phyloP scores from a whole-genome alignment of 2,888 invertebrate genomes.

The Drosophila stalkeri region DNA sequence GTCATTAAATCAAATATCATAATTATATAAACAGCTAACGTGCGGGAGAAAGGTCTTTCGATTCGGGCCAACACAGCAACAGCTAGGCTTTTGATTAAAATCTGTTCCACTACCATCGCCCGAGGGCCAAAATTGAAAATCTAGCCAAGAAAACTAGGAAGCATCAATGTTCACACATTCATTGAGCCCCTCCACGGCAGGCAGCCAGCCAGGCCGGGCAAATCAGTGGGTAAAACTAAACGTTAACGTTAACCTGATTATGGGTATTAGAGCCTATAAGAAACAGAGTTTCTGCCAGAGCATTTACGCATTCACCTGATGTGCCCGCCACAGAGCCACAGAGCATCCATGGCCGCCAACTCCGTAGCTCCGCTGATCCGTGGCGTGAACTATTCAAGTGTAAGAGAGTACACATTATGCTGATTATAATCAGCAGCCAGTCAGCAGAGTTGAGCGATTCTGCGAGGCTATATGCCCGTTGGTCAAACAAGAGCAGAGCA shows the following conservation, averaged over 20 bases:
- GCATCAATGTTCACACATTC: slow-evolving; percentile 75
- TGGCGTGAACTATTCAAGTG: slow-evolving; percentile 82
- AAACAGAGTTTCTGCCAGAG: slow-evolving; percentile 42
- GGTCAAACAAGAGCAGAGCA: slow-evolving; percentile 41
- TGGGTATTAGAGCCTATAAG: slow-evolving; percentile 80
- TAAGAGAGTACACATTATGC: slow-evolving; percentile 81
- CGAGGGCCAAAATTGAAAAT: slow-evolving; percentile 46
- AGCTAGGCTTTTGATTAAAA: slow-evolving; percentile 68
- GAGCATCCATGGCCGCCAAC: slow-evolving; percentile 7
- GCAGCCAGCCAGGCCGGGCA: slow-evolving; percentile 45
- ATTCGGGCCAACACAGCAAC: slow-evolving; percentile 28
- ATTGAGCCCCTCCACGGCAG: slow-evolving; percentile 27
- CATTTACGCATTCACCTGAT: slow-evolving; percentile 41
- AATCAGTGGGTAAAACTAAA: slow-evolving; percentile 80
- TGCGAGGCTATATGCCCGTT: slow-evolving; percentile 37
- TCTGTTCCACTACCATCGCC: slow-evolving; percentile 47
- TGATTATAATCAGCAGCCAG: slow-evolving; percentile 75
- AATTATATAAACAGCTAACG: slow-evolving; percentile 80
- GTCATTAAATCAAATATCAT: slow-evolving; percentile 81
- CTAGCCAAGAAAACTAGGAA: slow-evolving; percentile 46
- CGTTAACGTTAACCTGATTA: slow-evolving; percentile 79
- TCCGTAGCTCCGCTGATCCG: slow-evolving; percentile 59
- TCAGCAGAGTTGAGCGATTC: slow-evolving; percentile 61
- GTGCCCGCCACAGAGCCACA: slow-evolving; percentile 3
- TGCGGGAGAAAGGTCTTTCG: slow-evolving; percentile 78